Percentiles rank a stretch among this genome's conserved stretches.
These are phyloP conservation scores for Lynx canadensis DNA, from an alignment of 2,113 vertebrate genomes.

Conservation along the genomic window DNA sequence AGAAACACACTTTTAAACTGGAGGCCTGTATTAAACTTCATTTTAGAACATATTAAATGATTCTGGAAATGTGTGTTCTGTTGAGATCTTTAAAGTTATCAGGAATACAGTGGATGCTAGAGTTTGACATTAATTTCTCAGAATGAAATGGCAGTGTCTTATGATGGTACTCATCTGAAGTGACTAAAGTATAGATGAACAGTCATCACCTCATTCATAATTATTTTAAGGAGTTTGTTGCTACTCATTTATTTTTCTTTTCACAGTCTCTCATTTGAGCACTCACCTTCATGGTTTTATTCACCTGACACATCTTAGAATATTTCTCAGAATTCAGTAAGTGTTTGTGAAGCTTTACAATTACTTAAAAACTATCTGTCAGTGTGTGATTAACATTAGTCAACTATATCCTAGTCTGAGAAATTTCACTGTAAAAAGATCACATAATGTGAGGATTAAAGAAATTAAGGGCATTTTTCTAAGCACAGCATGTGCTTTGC, in stretches of 20 bases:
- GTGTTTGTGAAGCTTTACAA: conserved; percentile 11
- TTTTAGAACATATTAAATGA: neutral
- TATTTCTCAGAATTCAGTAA: neutral
- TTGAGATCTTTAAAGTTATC: neutral
- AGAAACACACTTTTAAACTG: neutral
- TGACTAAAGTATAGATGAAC: neutral
- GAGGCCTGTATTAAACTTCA: neutral
- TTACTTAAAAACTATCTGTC: conserved; percentile 44
- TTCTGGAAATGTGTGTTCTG: neutral
- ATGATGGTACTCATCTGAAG: neutral
- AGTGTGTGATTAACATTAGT: conserved; percentile 55
- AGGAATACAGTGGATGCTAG: neutral
- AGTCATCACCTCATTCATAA: neutral
- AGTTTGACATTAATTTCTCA: neutral
- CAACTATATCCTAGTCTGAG: neutral
- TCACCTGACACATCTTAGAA: conserved; percentile 21
- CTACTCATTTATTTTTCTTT: neutral
- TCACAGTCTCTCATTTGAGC: neutral
- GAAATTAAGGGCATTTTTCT: neutral
- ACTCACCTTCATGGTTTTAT: neutral
- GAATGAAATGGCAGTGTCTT: neutral
- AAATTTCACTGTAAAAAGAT: neutral
- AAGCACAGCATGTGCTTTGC: neutral
- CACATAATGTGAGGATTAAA: neutral
- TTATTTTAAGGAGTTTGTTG: neutral